Conservation (phyloP, 2,888 invertebrate genomes). For the Platycheirus rosarum region DNA sequence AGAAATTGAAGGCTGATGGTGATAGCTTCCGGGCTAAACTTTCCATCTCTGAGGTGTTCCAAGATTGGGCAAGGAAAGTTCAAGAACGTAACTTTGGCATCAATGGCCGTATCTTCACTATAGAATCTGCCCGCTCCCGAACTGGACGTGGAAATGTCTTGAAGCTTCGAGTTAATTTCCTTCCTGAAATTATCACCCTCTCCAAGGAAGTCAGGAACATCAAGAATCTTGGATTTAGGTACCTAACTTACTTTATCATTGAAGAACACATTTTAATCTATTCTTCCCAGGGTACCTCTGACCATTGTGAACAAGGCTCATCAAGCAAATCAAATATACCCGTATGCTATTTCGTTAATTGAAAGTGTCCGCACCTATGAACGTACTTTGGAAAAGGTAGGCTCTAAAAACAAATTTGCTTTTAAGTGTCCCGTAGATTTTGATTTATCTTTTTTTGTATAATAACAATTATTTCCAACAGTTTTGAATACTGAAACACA, state of each 20-base stretch:
- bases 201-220: constrained; percentile 99
- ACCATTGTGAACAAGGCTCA: constrained; percentile 99
- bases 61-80: constrained; percentile 98
- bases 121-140: constrained; percentile 90
- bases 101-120: constrained; percentile 96
- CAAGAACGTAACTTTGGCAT: constrained; percentile 97
- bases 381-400: constrained; percentile 97
- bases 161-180: constrained; percentile 96
- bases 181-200: constrained; percentile 98
- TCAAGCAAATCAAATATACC: constrained; percentile 98
- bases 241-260: constrained; percentile 38
- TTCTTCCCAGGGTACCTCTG: constrained; percentile 90
- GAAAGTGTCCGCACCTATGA: constrained; percentile 99
- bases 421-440: constrained; percentile 55
- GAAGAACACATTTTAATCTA: neutral
- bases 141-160: constrained; percentile 92
- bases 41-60: constrained; percentile 98
- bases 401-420: constrained; percentile 53
- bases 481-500: constrained; percentile 53
- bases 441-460: constrained; percentile 22
- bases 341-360: constrained; percentile 98
- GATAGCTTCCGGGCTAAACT: constrained; percentile 98
- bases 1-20: constrained; percentile 97
- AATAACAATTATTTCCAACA: constrained; percentile 32
- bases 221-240: constrained; percentile 95